phyloP scores from a whole-genome alignment of 2,113 vertebrate genomes.

The Promerops cafer region DNA sequence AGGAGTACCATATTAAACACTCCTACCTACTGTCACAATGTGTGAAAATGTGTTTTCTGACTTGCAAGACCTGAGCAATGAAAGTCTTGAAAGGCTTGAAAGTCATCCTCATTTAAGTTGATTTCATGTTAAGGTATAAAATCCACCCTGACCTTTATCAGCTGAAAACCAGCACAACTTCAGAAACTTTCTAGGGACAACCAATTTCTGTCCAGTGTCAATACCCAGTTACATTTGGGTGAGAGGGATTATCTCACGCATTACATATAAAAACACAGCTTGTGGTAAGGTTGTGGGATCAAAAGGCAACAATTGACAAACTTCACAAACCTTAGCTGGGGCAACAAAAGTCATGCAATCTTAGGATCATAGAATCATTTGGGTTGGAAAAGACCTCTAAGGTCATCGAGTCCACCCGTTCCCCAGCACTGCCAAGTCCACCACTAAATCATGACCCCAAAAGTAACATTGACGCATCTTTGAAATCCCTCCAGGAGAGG shows the following conservation, averaged over 20 bases:
- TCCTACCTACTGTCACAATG: neutral
- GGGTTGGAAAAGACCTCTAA: neutral
- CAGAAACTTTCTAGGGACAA: neutral
- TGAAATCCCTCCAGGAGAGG: neutral
- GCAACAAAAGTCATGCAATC: neutral
- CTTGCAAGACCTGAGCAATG: neutral
- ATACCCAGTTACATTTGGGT: neutral
- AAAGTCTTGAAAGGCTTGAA: neutral
- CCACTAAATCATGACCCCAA: neutral
- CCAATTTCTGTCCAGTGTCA: neutral
- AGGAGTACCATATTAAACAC: neutral
- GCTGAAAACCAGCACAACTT: neutral
- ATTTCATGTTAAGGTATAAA: neutral
- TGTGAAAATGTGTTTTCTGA: neutral
- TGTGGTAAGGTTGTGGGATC: rapidly evolving
- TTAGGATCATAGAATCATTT: neutral
- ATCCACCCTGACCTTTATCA: neutral
- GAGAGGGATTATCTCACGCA: neutral
- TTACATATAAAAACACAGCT: neutral
- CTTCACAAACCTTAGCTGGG: rapidly evolving
- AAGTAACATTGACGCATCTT: neutral
- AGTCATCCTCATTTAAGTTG: neutral
- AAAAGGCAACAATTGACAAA: neutral
- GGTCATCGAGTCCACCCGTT: rapidly evolving
- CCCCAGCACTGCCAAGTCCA: too few relatives aligned